Evolutionary conservation across 2,888 invertebrate genomes (phyloP).

Genomic region (Metallyticus violacea): DNA sequence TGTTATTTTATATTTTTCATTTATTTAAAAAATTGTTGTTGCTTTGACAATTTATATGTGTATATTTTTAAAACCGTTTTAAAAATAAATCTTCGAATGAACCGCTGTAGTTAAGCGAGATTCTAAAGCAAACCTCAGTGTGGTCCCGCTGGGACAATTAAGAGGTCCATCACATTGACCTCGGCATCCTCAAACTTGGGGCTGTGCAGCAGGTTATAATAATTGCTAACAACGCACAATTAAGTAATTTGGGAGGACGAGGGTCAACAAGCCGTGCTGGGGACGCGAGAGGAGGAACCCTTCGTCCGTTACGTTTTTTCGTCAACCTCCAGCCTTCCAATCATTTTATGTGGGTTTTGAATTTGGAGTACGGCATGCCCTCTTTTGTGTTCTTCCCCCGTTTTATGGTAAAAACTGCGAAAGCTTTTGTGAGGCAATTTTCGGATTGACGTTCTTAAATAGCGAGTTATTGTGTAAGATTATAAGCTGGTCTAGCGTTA

Average conservation of each 20-base stretch:
- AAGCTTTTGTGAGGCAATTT: background rate
- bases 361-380: background rate
- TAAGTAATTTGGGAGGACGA: constrained; percentile 22
- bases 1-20: no score
- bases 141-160: background rate
- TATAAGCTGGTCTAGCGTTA: background rate
- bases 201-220: constrained; percentile 9
- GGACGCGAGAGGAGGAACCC: background rate
- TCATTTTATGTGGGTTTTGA: constrained; percentile 19
- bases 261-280: constrained; percentile 4
- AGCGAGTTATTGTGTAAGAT: background rate
- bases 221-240: constrained; percentile 29
- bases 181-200: background rate
- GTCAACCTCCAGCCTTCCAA: background rate
- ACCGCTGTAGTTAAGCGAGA: no score
- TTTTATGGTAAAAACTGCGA: background rate
- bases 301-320: background rate
- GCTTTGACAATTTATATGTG: no score
- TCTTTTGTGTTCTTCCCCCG: background rate
- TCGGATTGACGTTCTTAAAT: background rate
- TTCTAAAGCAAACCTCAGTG: background rate
- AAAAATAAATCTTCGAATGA: no score
- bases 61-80: no score
- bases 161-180: constrained; percentile 20
- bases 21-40: no score